Percentiles rank a stretch among this genome's conserved stretches.
Conservation (phyloP, 2,797 vertebrate genomes). For the Ptychobarbus kaznakovi region DNA sequence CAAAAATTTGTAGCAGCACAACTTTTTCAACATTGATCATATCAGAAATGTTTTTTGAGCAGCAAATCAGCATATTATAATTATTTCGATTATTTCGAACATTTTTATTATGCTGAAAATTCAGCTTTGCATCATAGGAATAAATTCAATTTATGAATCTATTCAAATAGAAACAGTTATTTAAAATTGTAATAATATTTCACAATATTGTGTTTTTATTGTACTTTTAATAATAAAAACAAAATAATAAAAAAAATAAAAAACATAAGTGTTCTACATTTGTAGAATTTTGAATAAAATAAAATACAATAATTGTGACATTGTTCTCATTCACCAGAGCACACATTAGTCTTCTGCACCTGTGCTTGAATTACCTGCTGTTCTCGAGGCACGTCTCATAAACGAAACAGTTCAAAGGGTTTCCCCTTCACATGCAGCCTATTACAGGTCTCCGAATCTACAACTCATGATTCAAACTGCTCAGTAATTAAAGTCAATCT, state of each 20-base stretch:
- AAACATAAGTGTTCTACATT: not conserved
- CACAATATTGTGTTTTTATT: not conserved
- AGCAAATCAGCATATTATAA: not conserved
- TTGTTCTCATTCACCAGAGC: conserved; percentile 58
- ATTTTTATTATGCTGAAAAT: not conserved
- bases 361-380: conserved; percentile 51
- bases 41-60: too few species aligned
- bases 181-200: not conserved
- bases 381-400: conserved; percentile 55
- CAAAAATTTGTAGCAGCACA: too few species aligned
- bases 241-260: too few species aligned
- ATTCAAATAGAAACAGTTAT: not conserved
- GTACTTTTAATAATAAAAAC: not conserved
- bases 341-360: not conserved
- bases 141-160: not conserved
- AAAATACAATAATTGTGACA: conserved; percentile 63
- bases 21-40: too few species aligned
- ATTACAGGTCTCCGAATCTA: conserved; percentile 43
- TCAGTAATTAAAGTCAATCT: conserved; percentile 73
- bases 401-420: conserved; percentile 70
- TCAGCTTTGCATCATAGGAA: not conserved
- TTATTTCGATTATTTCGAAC: not conserved
- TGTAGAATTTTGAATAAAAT: conserved; percentile 60
- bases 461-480: conserved; percentile 58
- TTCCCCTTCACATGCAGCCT: conserved; percentile 51